phyloP scores from a whole-genome alignment of 2,797 vertebrate genomes.

The Sebastes paucispinis region DNA sequence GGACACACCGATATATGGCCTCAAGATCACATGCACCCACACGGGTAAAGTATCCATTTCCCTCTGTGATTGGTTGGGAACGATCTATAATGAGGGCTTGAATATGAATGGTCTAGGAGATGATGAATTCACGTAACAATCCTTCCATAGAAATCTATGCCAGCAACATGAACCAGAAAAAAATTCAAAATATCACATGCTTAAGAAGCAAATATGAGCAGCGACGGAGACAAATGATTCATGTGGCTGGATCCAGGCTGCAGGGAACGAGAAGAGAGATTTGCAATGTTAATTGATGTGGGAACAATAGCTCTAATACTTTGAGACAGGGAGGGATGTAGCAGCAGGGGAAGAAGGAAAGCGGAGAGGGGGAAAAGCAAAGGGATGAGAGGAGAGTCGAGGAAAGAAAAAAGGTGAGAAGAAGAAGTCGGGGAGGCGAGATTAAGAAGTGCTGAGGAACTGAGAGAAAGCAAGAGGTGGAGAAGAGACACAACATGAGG shows the following conservation, averaged over 20 bases:
- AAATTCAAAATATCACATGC: slow-evolving; percentile 27
- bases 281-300: slow-evolving; percentile 60
- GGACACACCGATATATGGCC: slow-evolving; percentile 10
- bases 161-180: slow-evolving; percentile 28
- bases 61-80: background rate
- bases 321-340: slow-evolving; percentile 24
- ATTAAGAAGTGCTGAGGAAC: slow-evolving; percentile 10
- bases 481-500: background rate
- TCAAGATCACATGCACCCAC: slow-evolving; percentile 16
- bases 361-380: background rate
- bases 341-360: background rate
- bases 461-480: background rate
- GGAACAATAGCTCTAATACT: slow-evolving; percentile 49
- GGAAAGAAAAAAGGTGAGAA: background rate
- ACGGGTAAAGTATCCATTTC: slow-evolving; percentile 17
- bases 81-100: background rate
- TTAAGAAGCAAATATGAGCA: slow-evolving; percentile 35
- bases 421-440: background rate
- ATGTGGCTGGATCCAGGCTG: slow-evolving; percentile 31
- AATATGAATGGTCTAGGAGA: slow-evolving; percentile 36
- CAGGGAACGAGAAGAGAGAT: slow-evolving; percentile 26
- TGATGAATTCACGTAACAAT: slow-evolving; percentile 10
- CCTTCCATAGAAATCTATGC: slow-evolving; percentile 6
- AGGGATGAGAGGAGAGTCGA: background rate
- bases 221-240: slow-evolving; percentile 44